A percentile compares a stretch with the other conserved stretches of the same genome.
phyloP scores from a whole-genome alignment of 2,888 invertebrate genomes.

The Brenthis hecate region DNA sequence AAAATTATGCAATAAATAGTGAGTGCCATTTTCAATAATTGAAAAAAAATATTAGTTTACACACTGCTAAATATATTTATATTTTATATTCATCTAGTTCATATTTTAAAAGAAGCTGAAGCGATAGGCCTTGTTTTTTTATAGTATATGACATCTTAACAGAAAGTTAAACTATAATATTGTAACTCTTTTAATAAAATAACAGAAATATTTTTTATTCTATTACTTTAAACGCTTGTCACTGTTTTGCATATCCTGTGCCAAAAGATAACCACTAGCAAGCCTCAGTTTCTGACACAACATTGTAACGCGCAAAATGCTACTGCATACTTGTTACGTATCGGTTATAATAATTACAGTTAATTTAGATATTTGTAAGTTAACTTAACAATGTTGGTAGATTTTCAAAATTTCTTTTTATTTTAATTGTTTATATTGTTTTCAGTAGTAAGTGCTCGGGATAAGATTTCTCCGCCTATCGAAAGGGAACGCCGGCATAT shows the following conservation, averaged over 20 bases:
- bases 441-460: constrained; percentile 38
- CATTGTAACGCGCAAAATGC: constrained; percentile 59
- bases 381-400: background rate
- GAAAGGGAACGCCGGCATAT: constrained; percentile 42
- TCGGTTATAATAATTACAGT: constrained; percentile 43
- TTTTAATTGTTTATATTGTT: constrained; percentile 40
- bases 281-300: constrained; percentile 37
- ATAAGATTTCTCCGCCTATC: constrained; percentile 20
- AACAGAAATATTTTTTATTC: constrained; percentile 16
- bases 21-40: too few species aligned
- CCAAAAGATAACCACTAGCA: constrained; percentile 42
- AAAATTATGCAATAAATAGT: too few species aligned
- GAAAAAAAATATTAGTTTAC: too few species aligned
- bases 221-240: background rate
- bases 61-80: too few species aligned
- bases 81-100: too few species aligned
- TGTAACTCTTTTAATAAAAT: constrained; percentile 30
- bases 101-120: too few species aligned
- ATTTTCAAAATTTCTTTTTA: background rate
- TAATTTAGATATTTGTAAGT: constrained; percentile 45
- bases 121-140: too few species aligned
- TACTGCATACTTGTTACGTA: constrained; percentile 48
- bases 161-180: too few species aligned
- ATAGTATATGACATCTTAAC: too few species aligned
- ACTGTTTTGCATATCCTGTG: constrained; percentile 45